Percentiles rank a stretch among this genome's conserved stretches.
phyloP scores from a whole-genome alignment of 2,113 vertebrate species.

The Petromus typicus region DNA sequence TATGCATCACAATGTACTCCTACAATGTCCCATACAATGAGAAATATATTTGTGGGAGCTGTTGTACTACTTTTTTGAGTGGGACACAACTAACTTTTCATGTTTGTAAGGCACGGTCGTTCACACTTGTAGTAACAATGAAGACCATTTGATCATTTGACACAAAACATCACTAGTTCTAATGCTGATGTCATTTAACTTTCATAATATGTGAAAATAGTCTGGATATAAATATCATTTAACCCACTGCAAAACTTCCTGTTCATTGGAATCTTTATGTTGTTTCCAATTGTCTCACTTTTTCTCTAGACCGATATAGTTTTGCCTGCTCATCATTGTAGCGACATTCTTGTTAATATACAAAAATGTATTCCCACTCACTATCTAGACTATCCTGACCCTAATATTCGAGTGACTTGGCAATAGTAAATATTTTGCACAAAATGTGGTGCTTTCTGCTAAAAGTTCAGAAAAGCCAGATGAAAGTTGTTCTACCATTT shows the following conservation, averaged over 20 bases:
- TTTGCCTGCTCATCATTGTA: background rate
- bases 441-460: background rate
- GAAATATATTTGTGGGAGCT: background rate
- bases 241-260: background rate
- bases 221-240: background rate
- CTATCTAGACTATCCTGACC: background rate
- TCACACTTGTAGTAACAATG: background rate
- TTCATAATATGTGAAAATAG: background rate
- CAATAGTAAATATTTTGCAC: background rate
- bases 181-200: background rate
- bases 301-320: background rate
- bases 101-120: background rate
- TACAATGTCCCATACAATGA: background rate
- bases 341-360: background rate
- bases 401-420: background rate
- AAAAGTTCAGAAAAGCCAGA: background rate
- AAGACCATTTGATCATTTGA: background rate
- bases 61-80: background rate
- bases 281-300: background rate
- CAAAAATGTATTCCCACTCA: background rate
- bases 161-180: background rate
- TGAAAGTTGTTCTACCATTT: background rate
- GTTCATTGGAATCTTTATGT: background rate
- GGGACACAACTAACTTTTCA: background rate
- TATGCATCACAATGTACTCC: background rate